phyloP scores from a whole-genome alignment of 2,888 invertebrate genomes.

The Augiades crinisus region DNA sequence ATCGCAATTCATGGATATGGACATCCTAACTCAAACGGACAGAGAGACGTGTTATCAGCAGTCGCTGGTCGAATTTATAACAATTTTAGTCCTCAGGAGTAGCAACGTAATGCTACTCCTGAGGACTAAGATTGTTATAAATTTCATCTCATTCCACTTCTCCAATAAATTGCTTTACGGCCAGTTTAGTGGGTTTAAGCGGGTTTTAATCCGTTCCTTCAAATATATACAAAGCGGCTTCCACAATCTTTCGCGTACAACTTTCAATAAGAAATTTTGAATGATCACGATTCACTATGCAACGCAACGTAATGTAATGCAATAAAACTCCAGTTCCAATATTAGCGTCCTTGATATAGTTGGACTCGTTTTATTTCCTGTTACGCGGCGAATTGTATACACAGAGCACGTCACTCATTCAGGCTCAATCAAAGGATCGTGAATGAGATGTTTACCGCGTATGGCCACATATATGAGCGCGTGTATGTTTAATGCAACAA shows the following conservation, averaged over 20 bases:
- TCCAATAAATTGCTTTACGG: no score
- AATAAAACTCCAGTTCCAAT: constrained; percentile 56
- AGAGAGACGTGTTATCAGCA: no score
- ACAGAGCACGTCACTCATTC: constrained; percentile 76
- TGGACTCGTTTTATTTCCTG: constrained; percentile 75
- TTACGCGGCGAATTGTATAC: constrained; percentile 66
- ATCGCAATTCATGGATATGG: no score
- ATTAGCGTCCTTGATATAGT: constrained; percentile 72
- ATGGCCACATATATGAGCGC: constrained; percentile 38
- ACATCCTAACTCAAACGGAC: no score
- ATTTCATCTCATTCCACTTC: no score
- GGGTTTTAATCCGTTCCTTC: no score
- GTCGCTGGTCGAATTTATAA: no score
- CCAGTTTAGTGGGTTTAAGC: no score
- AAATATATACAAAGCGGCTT: no score
- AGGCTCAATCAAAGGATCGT: constrained; percentile 74
- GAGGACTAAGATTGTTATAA: no score
- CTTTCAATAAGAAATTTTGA: constrained; percentile 14
- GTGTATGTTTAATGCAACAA: constrained; percentile 47
- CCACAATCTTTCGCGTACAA: background rate
- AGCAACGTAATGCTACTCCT: no score
- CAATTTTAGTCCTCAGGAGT: no score
- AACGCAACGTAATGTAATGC: background rate
- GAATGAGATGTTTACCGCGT: constrained; percentile 75
- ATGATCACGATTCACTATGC: background rate